phyloP scores from a whole-genome alignment of 2,113 vertebrate species.

The Ochotona princeps region DNA sequence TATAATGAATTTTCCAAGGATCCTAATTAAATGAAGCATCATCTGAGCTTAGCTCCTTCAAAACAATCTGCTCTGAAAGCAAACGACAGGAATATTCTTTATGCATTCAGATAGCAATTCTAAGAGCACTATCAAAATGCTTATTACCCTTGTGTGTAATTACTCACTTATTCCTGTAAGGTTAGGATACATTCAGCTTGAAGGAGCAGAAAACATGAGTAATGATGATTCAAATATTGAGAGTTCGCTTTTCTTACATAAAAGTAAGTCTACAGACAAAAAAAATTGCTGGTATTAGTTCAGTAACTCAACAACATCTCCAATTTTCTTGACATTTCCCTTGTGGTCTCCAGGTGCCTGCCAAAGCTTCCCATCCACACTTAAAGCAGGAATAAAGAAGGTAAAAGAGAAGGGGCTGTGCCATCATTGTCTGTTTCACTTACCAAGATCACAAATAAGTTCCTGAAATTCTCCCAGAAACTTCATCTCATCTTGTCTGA shows the following conservation, averaged over 20 bases:
- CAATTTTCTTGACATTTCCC: background rate
- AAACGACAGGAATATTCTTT: background rate
- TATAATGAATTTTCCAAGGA: background rate
- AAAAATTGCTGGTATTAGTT: background rate
- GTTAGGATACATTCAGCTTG: background rate
- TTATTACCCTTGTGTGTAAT: background rate
- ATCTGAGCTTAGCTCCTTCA: background rate
- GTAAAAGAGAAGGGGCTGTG: background rate
- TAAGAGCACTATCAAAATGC: background rate
- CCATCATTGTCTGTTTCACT: background rate
- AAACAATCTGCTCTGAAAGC: background rate
- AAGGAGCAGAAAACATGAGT: background rate
- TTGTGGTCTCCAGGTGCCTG: background rate
- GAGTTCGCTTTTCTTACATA: constrained; percentile 3
- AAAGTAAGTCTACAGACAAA: background rate
- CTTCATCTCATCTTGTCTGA: background rate
- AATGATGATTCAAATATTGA: constrained; percentile 4
- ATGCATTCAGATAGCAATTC: background rate
- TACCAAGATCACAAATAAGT: background rate
- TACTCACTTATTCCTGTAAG: background rate
- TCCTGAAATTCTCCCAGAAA: constrained; percentile 17
- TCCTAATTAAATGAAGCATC: background rate
- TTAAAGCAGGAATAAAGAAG: background rate
- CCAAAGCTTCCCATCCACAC: background rate
- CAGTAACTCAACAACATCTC: background rate